Evolutionary conservation across 2,888 invertebrate genomes (phyloP).

Genomic region (Heliconius ethilla): DNA sequence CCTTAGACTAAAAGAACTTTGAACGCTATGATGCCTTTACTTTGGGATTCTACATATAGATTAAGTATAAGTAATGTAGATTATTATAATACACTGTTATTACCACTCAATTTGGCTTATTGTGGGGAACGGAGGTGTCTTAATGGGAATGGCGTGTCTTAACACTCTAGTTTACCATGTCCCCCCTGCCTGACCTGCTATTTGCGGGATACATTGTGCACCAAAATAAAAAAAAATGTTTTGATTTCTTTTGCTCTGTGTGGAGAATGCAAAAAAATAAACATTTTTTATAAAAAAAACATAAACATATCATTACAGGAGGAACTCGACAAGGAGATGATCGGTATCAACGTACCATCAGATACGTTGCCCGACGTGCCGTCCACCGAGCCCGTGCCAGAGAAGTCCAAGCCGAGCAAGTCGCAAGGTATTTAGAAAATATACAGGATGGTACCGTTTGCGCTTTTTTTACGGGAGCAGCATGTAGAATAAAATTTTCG

Average conservation of each 20-base stretch:
- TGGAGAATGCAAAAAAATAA: not conserved
- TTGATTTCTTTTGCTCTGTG: not conserved
- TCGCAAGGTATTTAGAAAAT: conserved; percentile 53
- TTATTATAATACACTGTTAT: not conserved
- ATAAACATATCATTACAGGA: conserved; percentile 72
- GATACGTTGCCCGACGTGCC: conserved; percentile 89
- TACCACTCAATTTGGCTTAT: too few relatives aligned
- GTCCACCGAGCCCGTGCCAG: conserved; percentile 82
- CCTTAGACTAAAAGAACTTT: too few relatives aligned
- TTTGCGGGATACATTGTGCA: too few relatives aligned
- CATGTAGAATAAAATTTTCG: too few relatives aligned
- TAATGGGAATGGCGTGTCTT: too few relatives aligned
- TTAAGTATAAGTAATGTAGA: not conserved
- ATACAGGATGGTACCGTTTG: too few relatives aligned
- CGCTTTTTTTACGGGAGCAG: too few relatives aligned
- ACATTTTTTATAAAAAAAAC: too few relatives aligned
- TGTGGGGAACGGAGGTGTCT: too few relatives aligned
- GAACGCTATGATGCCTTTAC: not conserved
- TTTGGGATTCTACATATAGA: not conserved
- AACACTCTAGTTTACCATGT: too few relatives aligned
- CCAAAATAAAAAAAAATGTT: not conserved
- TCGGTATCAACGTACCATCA: conserved; percentile 87
- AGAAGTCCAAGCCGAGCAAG: conserved; percentile 72
- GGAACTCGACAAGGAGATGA: conserved; percentile 92
- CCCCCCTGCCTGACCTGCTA: too few relatives aligned